These are phyloP conservation scores for Proterorhinus semilunaris DNA, from an alignment of 2,113 vertebrate species.

Conservation along the genomic window DNA sequence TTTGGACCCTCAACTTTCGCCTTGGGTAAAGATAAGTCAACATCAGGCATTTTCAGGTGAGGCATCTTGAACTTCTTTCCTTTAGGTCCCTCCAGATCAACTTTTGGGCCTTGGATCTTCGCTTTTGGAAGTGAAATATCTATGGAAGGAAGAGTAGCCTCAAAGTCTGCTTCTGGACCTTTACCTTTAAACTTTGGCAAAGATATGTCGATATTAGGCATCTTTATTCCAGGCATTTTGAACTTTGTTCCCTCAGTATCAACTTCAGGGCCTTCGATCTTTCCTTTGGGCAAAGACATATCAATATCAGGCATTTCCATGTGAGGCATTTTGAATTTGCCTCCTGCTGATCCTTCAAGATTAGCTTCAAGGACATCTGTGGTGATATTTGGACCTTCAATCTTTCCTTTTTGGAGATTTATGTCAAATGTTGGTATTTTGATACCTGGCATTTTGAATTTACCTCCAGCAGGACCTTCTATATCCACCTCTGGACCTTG, in stretches of 20 bases:
- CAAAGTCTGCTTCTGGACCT: slow-evolving; percentile 33
- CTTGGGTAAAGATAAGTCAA: slow-evolving; percentile 35
- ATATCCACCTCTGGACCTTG: slow-evolving; percentile 23
- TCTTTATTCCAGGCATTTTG: slow-evolving; percentile 28
- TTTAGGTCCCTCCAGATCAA: slow-evolving; percentile 45
- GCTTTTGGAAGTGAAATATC: slow-evolving; percentile 45
- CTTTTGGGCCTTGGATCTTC: slow-evolving; percentile 34
- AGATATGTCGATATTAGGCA: slow-evolving; percentile 54
- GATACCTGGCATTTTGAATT: slow-evolving; percentile 44
- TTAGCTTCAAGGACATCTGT: not conserved
- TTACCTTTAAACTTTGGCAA: slow-evolving; percentile 54
- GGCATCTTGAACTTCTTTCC: slow-evolving; percentile 45
- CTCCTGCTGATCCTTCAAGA: slow-evolving; percentile 4
- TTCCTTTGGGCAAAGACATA: slow-evolving; percentile 41
- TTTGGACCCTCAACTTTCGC: slow-evolving; percentile 45
- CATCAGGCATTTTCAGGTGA: slow-evolving; percentile 51
- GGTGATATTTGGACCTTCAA: slow-evolving; percentile 11
- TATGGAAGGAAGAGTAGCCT: slow-evolving; percentile 51
- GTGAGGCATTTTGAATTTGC: slow-evolving; percentile 49
- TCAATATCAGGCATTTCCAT: slow-evolving; percentile 52
- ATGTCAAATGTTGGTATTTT: slow-evolving; percentile 63
- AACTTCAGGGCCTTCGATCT: slow-evolving; percentile 56
- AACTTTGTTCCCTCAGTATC: slow-evolving; percentile 23
- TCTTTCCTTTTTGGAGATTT: slow-evolving; percentile 50
- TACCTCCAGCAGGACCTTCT: slow-evolving; percentile 4